Evolutionary conservation across 2,113 vertebrate genomes (phyloP).

Genomic region (Eleginops maclovinus): DNA sequence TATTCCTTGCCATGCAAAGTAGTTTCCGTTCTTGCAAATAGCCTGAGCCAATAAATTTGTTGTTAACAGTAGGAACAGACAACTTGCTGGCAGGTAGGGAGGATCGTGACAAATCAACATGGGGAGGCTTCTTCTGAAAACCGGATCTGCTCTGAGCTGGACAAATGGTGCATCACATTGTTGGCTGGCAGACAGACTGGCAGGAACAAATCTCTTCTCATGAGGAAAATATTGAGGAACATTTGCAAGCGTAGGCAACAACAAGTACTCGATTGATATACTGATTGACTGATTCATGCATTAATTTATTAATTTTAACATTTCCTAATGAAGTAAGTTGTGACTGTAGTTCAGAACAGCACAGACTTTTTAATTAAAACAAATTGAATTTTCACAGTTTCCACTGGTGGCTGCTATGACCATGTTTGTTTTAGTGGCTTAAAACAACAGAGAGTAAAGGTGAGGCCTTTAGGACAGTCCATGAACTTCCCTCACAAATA

Average conservation of each 20-base stretch:
- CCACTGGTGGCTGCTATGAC: background rate
- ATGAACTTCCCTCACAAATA: slow-evolving; percentile 66
- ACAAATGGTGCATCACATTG: slow-evolving; percentile 30
- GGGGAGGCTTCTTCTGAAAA: slow-evolving; percentile 39
- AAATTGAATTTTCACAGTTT: background rate
- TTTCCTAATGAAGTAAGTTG: background rate
- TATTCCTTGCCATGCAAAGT: slow-evolving; percentile 78
- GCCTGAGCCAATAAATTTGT: slow-evolving; percentile 74
- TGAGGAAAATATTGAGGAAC: background rate
- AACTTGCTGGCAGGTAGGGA: slow-evolving; percentile 53
- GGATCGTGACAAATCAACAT: slow-evolving; percentile 42
- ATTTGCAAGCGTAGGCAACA: background rate
- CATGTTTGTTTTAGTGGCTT: slow-evolving; percentile 23
- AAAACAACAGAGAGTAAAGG: slow-evolving; percentile 49
- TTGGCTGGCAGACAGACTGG: slow-evolving; percentile 12
- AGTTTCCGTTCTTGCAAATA: slow-evolving; percentile 76
- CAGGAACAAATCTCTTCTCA: slow-evolving; percentile 14
- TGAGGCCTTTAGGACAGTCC: slow-evolving; percentile 52
- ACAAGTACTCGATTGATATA: background rate
- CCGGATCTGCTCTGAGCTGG: background rate
- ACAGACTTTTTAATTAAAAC: no score
- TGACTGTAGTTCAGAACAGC: background rate
- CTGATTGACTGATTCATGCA: background rate
- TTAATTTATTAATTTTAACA: background rate
- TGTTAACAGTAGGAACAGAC: slow-evolving; percentile 59